Percentiles rank a stretch among this genome's conserved stretches.
Evolutionary conservation across 2,888 invertebrate genomes (phyloP).

Genomic region (Trachelus iudaicus): DNA sequence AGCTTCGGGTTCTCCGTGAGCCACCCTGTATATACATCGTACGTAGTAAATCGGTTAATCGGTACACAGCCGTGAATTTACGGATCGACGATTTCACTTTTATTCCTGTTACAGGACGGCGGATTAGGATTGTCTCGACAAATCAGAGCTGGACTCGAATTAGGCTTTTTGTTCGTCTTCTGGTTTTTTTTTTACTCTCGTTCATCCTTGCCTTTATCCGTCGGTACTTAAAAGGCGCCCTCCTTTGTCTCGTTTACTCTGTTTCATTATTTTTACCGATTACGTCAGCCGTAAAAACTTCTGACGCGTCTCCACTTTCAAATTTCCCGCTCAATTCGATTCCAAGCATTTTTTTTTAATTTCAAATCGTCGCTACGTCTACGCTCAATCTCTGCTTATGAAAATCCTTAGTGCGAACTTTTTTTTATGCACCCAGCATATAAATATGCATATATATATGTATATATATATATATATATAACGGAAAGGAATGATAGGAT

Average conservation of each 20-base stretch:
- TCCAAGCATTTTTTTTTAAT: not conserved
- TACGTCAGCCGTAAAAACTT: not conserved
- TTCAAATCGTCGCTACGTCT: not conserved
- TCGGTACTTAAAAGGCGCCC: not conserved
- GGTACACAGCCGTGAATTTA: not conserved
- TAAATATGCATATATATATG: conserved; percentile 8
- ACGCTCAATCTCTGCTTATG: not conserved
- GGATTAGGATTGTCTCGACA: not conserved
- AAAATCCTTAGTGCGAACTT: not conserved
- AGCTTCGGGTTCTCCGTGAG: not conserved
- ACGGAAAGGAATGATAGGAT: conserved; percentile 50
- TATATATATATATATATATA: conserved; percentile 20
- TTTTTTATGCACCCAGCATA: not conserved
- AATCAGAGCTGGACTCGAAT: conserved; percentile 8
- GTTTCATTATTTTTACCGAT: not conserved
- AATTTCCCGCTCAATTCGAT: not conserved
- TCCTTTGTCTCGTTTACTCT: conserved; percentile 10
- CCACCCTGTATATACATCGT: not conserved
- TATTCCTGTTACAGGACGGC: not conserved
- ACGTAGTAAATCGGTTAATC: not conserved
- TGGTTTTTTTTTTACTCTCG: conserved; percentile 1
- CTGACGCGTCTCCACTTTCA: not conserved
- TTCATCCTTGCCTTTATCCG: conserved; percentile 9
- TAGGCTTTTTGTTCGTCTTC: conserved; percentile 2
- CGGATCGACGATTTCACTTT: not conserved